Conservation (phyloP, 2,797 vertebrate genomes). For the Leptatherina wallacei region DNA sequence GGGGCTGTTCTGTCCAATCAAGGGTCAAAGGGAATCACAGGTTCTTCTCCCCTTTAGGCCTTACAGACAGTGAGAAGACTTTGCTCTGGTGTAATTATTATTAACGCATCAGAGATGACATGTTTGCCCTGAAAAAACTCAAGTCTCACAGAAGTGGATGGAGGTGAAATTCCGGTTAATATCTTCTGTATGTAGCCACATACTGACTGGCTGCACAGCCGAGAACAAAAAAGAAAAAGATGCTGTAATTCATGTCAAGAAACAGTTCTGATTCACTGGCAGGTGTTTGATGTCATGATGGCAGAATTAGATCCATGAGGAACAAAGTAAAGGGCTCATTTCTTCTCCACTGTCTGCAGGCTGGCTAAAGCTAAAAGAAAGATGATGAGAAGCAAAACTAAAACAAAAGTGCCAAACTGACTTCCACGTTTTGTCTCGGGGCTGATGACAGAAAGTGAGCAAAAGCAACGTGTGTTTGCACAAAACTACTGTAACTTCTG, state of each 20-base stretch:
- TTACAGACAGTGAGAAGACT: constrained; percentile 31
- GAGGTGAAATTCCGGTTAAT: constrained; percentile 55
- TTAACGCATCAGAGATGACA: constrained; percentile 51
- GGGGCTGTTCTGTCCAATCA: constrained; percentile 32
- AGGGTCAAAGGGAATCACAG: constrained; percentile 47
- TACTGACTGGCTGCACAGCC: background rate
- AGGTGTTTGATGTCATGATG: constrained; percentile 47
- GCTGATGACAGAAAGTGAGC: constrained; percentile 56
- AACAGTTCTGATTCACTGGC: constrained; percentile 21
- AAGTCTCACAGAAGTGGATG: constrained; percentile 19
- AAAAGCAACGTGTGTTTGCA: constrained; percentile 83
- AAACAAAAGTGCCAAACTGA: constrained; percentile 88
- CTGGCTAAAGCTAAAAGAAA: constrained; percentile 37
- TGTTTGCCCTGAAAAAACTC: constrained; percentile 21
- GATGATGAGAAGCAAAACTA: constrained; percentile 29
- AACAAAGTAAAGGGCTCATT: constrained; percentile 50
- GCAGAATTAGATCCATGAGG: constrained; percentile 50
- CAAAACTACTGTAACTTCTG: constrained; percentile 97
- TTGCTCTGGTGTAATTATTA: constrained; percentile 51
- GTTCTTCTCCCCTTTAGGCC: constrained; percentile 26
- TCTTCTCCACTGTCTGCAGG: constrained; percentile 41
- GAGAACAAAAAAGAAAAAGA: constrained; percentile 12
- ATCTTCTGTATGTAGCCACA: constrained; percentile 22
- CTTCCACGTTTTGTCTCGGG: constrained; percentile 77
- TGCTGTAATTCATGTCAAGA: constrained; percentile 16